Percentiles rank a stretch among this genome's conserved stretches.
Conservation (phyloP, 2,888 invertebrate species). For the Amblyteles armatorius region DNA sequence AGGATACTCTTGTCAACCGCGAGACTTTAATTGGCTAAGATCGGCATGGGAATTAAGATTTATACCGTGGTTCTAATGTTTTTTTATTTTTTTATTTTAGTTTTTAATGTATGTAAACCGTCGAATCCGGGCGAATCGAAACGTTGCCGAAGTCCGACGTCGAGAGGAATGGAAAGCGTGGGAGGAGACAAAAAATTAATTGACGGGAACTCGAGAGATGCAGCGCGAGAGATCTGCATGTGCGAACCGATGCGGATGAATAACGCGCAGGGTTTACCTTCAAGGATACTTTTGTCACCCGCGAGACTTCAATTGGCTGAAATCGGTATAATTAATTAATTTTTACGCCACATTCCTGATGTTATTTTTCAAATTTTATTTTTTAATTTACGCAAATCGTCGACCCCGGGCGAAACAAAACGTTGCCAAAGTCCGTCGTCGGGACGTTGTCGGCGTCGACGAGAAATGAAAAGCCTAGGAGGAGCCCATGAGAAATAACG, state of each 20-base stretch:
- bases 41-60: neutral
- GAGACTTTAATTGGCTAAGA: no score
- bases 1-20: neutral
- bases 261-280: accelerated
- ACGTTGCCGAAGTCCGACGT: no score
- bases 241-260: neutral
- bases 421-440: neutral
- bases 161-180: no score
- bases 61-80: neutral
- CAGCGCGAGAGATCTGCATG: neutral
- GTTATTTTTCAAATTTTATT: neutral
- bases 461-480: conserved; percentile 2
- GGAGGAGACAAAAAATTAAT: neutral
- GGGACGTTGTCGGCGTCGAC: neutral
- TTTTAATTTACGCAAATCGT: neutral
- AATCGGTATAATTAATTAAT: no score
- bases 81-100: neutral
- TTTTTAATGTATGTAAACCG: no score
- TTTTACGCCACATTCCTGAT: no score
- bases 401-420: neutral
- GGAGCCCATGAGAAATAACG: neutral
- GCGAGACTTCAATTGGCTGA: neutral
- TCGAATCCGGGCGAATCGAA: no score
- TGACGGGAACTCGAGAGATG: neutral
- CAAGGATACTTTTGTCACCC: neutral